Evolutionary conservation across 92 coral and sea anemone species (phyloP).

Genomic region (Scolanthus callimorphus): DNA sequence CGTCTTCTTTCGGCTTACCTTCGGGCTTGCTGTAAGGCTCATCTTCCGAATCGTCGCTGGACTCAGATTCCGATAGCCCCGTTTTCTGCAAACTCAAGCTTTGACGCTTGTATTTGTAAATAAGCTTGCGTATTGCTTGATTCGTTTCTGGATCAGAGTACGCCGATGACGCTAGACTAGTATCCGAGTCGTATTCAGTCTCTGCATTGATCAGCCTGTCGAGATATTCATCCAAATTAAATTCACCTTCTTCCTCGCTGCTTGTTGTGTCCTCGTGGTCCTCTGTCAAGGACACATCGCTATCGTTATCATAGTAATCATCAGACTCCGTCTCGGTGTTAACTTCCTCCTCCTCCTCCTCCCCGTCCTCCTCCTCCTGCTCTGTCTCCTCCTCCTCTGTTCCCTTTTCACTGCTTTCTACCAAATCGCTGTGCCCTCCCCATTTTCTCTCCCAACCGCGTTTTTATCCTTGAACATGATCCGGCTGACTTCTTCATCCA

Average conservation of each 20-base stretch:
- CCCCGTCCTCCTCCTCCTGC: not conserved
- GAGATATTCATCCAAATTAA: constrained; percentile 43
- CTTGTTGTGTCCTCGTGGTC: not conserved
- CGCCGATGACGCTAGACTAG: constrained; percentile 21
- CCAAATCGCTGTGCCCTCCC: not conserved
- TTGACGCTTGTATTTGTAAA: constrained; percentile 12
- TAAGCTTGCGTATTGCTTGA: constrained; percentile 28
- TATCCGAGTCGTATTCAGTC: constrained; percentile 23
- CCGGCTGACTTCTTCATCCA: constrained; percentile 33
- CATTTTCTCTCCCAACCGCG: not conserved
- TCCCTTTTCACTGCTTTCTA: not conserved
- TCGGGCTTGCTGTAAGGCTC: not conserved
- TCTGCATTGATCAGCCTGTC: no score
- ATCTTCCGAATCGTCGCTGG: constrained; percentile 31
- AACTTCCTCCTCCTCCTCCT: not conserved
- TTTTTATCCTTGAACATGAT: constrained; percentile 18
- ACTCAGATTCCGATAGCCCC: no score
- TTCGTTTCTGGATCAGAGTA: constrained; percentile 7
- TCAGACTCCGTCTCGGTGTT: constrained; percentile 8
- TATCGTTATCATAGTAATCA: not conserved
- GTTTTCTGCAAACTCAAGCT: constrained; percentile 16
- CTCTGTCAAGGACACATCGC: not conserved
- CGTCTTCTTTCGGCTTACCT: not conserved
- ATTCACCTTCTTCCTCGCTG: constrained; percentile 17
- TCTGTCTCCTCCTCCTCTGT: not conserved